Percentiles rank a stretch among this genome's conserved stretches.
phyloP scores from a whole-genome alignment of 2,888 invertebrate genomes.

The Eustalomyia histrio region DNA sequence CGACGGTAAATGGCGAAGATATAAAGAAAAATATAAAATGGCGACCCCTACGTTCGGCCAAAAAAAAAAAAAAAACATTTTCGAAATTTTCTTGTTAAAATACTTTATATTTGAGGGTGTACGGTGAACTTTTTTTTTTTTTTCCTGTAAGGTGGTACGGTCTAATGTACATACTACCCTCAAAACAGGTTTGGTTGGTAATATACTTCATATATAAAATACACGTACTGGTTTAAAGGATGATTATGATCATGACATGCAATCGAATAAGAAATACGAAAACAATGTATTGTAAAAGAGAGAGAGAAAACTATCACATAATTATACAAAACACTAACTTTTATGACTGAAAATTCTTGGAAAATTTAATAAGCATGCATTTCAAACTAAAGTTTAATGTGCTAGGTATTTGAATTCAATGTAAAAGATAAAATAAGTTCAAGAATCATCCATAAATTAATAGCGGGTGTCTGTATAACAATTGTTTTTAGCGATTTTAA shows the following conservation, averaged over 20 bases:
- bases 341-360: constrained; percentile 31
- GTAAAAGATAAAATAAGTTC: constrained; percentile 58
- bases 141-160: too few relatives aligned
- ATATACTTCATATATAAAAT: constrained; percentile 2
- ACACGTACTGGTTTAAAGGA: constrained; percentile 33
- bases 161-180: too few relatives aligned
- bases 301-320: constrained; percentile 5
- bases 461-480: constrained; percentile 22
- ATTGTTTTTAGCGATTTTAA: constrained; percentile 39
- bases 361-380: constrained; percentile 36
- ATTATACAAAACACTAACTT: not conserved
- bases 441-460: constrained; percentile 59
- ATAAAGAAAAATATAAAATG: too few relatives aligned
- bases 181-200: constrained; percentile 18
- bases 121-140: too few relatives aligned
- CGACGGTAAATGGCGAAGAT: too few relatives aligned
- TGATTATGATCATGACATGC: not conserved
- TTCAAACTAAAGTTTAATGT: not conserved
- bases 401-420: constrained; percentile 46
- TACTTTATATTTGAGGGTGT: too few relatives aligned
- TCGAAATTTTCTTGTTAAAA: too few relatives aligned
- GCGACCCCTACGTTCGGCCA: too few relatives aligned
- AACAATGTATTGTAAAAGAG: constrained; percentile 14
- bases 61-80: too few relatives aligned
- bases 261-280: constrained; percentile 24